These are phyloP conservation scores for Fabriciana adippe DNA, from an alignment of 2,888 invertebrate genomes.

Conservation along the genomic window DNA sequence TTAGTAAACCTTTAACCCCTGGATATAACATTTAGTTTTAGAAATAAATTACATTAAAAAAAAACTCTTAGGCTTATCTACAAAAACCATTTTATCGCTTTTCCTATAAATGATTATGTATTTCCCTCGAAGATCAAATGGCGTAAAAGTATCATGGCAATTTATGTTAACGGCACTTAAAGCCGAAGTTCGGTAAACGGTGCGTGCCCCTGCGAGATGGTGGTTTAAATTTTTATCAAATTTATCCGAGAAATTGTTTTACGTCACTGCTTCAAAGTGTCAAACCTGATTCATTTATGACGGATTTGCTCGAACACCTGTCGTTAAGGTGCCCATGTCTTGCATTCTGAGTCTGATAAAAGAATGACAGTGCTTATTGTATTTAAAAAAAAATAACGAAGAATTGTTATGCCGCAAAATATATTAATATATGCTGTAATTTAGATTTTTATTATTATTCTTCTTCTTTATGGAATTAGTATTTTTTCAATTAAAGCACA, in stretches of 20 bases:
- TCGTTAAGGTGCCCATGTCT: conserved; percentile 30
- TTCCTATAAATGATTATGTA: conserved; percentile 28
- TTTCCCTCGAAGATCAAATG: conserved; percentile 28
- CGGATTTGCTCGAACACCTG: conserved; percentile 71
- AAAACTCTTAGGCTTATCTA: conserved; percentile 4
- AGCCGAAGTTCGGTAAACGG: conserved; percentile 32
- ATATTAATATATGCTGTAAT: too few species aligned
- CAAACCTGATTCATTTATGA: conserved; percentile 77
- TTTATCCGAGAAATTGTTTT: conserved; percentile 57
- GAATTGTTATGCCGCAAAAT: too few species aligned
- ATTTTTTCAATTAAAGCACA: too few species aligned
- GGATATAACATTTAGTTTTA: too few species aligned
- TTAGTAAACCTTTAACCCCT: too few species aligned
- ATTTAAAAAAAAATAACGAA: not conserved
- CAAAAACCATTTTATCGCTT: not conserved
- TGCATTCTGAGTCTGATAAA: not conserved
- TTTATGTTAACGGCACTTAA: conserved; percentile 35
- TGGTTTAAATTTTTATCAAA: conserved; percentile 42
- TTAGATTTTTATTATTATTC: too few species aligned
- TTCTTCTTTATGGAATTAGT: not conserved
- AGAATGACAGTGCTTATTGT: not conserved
- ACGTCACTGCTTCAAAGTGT: conserved; percentile 64
- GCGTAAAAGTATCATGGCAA: conserved; percentile 34
- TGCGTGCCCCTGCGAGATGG: conserved; percentile 34
- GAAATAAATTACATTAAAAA: not conserved